A percentile compares a stretch with the other conserved stretches of the same genome.
Evolutionary conservation across 2,113 vertebrate species (phyloP).

Genomic region (Anolis sagrei): DNA sequence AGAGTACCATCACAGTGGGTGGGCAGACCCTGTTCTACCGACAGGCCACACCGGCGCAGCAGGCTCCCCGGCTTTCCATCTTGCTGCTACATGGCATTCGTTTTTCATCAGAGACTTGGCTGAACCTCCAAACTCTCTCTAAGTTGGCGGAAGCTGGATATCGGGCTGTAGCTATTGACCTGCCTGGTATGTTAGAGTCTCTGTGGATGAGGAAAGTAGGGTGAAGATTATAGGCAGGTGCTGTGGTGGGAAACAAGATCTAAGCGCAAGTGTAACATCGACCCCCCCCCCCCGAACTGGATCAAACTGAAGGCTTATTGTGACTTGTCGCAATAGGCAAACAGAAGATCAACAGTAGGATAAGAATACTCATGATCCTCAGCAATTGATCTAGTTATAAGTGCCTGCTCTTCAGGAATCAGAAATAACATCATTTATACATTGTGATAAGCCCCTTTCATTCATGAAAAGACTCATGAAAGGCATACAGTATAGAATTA

Average conservation of each 20-base stretch:
- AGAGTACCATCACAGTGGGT: slow-evolving; percentile 79
- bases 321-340: background rate
- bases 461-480: background rate
- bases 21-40: slow-evolving; percentile 88
- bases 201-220: background rate
- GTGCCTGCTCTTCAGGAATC: background rate
- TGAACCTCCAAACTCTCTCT: slow-evolving; percentile 83
- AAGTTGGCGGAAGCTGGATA: slow-evolving; percentile 85
- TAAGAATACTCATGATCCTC: background rate
- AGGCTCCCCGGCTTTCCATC: slow-evolving; percentile 70
- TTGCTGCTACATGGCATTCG: slow-evolving; percentile 93
- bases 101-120: slow-evolving; percentile 94
- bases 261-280: background rate
- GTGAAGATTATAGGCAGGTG: background rate
- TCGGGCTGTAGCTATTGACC: slow-evolving; percentile 88
- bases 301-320: background rate
- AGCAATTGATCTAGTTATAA: background rate
- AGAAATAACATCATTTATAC: background rate
- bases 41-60: slow-evolving; percentile 71
- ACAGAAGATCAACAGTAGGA: background rate
- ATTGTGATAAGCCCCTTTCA: background rate
- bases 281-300: background rate
- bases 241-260: no score
- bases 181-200: slow-evolving; percentile 82
- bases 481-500: background rate